Evolutionary conservation across 2,113 vertebrate genomes (phyloP).

Genomic region (Oriolus oriolus): DNA sequence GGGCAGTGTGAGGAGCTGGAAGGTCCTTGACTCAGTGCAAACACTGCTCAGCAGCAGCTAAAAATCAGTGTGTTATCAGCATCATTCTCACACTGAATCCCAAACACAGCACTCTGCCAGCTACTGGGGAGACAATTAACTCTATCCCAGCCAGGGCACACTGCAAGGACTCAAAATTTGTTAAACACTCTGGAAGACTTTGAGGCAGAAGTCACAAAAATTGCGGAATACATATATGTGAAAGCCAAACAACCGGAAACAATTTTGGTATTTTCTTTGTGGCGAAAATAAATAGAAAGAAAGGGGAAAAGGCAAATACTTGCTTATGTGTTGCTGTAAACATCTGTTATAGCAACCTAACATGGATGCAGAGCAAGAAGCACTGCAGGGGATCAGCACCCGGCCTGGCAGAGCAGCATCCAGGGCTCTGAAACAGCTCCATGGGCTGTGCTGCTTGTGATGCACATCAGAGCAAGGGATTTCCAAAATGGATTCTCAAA

Average conservation of each 20-base stretch:
- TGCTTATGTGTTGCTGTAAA: neutral
- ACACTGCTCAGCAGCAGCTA: neutral
- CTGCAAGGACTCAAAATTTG: neutral
- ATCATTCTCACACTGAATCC: neutral
- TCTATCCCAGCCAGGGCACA: neutral
- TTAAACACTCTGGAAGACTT: neutral
- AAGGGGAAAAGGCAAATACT: fast-evolving
- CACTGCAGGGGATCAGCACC: neutral
- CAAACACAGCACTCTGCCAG: neutral
- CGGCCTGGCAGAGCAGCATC: neutral
- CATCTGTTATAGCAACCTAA: neutral
- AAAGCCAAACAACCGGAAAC: neutral
- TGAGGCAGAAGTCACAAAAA: neutral
- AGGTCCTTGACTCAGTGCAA: neutral
- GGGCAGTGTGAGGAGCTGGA: neutral
- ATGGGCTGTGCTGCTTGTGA: neutral
- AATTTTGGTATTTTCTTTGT: neutral
- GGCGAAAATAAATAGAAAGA: neutral
- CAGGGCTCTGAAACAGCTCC: neutral
- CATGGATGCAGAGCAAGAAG: neutral
- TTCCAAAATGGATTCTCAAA: neutral
- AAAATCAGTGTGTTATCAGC: neutral
- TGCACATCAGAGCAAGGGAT: neutral
- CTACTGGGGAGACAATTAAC: neutral
- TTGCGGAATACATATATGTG: neutral